Evolutionary conservation across 2,888 invertebrate species (phyloP).

Genomic region (Neria commutata): DNA sequence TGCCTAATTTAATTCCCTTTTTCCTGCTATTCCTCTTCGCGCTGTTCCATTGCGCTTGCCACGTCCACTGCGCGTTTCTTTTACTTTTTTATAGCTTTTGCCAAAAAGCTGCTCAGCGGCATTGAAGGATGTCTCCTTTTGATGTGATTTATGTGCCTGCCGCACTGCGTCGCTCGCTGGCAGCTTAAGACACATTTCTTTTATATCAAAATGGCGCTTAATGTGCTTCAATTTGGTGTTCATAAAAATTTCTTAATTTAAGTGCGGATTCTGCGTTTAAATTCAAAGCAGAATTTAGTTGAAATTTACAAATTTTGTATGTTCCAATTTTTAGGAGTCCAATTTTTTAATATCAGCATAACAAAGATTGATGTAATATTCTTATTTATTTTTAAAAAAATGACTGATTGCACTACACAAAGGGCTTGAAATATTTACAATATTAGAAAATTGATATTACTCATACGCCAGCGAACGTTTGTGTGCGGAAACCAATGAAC

Average conservation of each 20-base stretch:
- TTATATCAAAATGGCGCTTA: neutral
- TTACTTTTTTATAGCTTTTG: neutral
- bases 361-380: no score
- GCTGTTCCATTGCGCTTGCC: no score
- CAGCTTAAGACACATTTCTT: neutral
- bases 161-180: slow-evolving; percentile 2
- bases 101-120: slow-evolving; percentile 13
- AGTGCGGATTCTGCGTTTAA: no score
- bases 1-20: slow-evolving; percentile 23
- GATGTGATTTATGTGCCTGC: slow-evolving; percentile 14
- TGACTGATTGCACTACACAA: no score
- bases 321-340: neutral
- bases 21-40: no score
- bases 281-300: no score
- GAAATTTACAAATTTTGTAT: neutral
- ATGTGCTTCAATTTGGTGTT: neutral
- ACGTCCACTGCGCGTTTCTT: no score
- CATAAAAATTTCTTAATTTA: neutral
- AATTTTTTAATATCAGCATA: neutral
- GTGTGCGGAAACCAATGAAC: no score
- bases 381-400: no score
- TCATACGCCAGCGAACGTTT: no score
- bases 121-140: slow-evolving; percentile 12
- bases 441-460: no score
- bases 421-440: no score